A percentile compares a stretch with the other conserved stretches of the same genome.
Evolutionary conservation across 2,888 invertebrate species (phyloP).

Genomic region (Diachrysia chrysitis): DNA sequence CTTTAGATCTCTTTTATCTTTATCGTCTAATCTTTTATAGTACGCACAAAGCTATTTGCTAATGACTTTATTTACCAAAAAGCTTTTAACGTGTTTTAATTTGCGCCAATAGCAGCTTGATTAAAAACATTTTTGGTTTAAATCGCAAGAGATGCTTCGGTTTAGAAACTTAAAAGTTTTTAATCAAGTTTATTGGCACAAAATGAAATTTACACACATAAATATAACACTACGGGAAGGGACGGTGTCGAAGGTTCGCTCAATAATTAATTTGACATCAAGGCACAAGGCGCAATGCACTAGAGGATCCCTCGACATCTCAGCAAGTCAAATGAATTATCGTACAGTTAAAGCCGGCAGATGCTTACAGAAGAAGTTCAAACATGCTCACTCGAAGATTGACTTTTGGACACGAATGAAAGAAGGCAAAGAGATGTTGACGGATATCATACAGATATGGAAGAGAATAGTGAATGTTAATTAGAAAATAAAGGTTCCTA

Average conservation of each 20-base stretch:
- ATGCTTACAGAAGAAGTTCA: conserved; percentile 57
- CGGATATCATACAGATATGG: conserved; percentile 17
- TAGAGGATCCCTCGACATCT: conserved; percentile 81
- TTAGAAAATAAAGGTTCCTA: conserved; percentile 30
- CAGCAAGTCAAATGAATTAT: conserved; percentile 89
- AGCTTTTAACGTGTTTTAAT: conserved; percentile 63
- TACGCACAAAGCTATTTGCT: conserved; percentile 64
- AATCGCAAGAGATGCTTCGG: neutral
- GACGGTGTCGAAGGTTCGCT: conserved; percentile 81
- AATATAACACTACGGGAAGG: conserved; percentile 60
- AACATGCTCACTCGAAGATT: conserved; percentile 70
- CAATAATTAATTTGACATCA: conserved; percentile 71
- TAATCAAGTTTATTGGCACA: conserved; percentile 62
- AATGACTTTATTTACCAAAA: conserved; percentile 58
- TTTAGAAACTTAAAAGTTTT: conserved; percentile 25
- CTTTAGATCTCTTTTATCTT: conserved; percentile 41
- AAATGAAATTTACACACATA: conserved; percentile 41
- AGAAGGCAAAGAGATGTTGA: conserved; percentile 18
- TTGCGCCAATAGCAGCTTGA: conserved; percentile 68
- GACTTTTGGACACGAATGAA: conserved; percentile 71
- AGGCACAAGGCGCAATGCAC: conserved; percentile 64
- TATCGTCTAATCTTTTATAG: conserved; percentile 48
- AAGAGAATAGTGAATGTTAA: conserved; percentile 17
- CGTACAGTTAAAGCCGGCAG: conserved; percentile 68
- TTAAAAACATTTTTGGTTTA: conserved; percentile 29